Conservation (phyloP, 2,888 invertebrate species). For the Crepidodera aurea region DNA sequence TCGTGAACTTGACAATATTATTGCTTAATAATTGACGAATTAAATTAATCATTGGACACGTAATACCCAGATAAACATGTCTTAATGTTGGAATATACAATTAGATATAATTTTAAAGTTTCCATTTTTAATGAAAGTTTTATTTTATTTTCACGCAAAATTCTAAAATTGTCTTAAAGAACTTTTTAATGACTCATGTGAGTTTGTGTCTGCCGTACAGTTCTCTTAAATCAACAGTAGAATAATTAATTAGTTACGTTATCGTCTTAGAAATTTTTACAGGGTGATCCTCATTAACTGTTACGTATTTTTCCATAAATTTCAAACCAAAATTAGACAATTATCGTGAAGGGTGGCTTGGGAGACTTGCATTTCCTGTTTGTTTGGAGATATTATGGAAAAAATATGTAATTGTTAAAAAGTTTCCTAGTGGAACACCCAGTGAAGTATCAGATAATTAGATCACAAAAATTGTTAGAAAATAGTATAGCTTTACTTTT, state of each 20-base stretch:
- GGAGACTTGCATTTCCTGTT: no score
- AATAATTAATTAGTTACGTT: conserved; percentile 46
- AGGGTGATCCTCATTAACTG: conserved; percentile 25
- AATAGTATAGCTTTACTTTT: conserved; percentile 46
- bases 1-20: no score
- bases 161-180: no score
- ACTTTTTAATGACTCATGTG: conserved; percentile 43
- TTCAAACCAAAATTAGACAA: background rate
- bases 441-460: conserved; percentile 41
- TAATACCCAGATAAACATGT: no score
- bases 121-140: no score
- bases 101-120: no score
- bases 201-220: conserved; percentile 56
- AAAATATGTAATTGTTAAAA: no score
- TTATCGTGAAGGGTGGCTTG: no score
- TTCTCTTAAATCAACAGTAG: conserved; percentile 48
- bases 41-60: no score
- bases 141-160: conserved; percentile 16
- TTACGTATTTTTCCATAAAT: background rate
- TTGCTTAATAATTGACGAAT: no score
- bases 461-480: conserved; percentile 42
- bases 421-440: conserved; percentile 12
- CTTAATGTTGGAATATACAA: no score
- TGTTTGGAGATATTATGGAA: no score
- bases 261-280: conserved; percentile 43